Base-by-base conservation (phyloP, 1,140 invertebrate genomes). In the Lamellibrachia luymesi region DNA sequence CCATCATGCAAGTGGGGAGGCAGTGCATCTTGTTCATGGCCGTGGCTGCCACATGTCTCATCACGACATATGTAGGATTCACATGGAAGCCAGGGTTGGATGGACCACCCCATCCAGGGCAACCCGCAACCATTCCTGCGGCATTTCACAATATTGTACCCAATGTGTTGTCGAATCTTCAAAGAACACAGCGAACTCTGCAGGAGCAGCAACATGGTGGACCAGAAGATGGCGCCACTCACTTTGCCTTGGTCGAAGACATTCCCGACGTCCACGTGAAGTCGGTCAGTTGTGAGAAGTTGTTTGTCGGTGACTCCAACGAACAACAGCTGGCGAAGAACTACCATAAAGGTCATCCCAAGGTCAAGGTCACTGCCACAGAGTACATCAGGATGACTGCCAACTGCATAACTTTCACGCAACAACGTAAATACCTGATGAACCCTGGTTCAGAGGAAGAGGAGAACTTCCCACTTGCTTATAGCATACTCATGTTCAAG, bases 401-500 rank as follows among this genome's bases (percentile, higher is more conserved):
- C 93, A 51, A 94, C 94, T 94, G 92, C 93, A 49, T 94, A 93
- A 90, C 94, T 94, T 93, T 91, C 94, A 52, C 94, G 94, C 90
- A 91, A 94, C 17, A 94, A 94, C 92, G 64, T 50, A n/a, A 94
- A 94, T 90, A 92, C 93, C 64, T 50, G 2, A 13, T 52, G 50
- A 56, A 92, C 13, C 50, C 92, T n/a, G 56, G 7, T 6, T 50
- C 27, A 38, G 2, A 10, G 50, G 95, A 95, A 92, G 95, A 95
- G 93, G 27, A 56, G 51, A 91, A 94, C 2, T 95, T 95, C 93
- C 95, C 95, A 0, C 93, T 95, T 13, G 94, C 95, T 13, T 95
- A 93, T 92, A 94, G 94, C 90, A 94, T 95, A n/a, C 6, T 95
- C 4, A 90, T 94, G 2, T 94, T 94, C 91, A 94, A 94, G 92